Evolutionary conservation across 30 jellyfish, hydroid and myxozoan genomes (phyloP), one percentile per base, ranked within the genome.

Genomic region (Rhopilema esculentum): DNA sequence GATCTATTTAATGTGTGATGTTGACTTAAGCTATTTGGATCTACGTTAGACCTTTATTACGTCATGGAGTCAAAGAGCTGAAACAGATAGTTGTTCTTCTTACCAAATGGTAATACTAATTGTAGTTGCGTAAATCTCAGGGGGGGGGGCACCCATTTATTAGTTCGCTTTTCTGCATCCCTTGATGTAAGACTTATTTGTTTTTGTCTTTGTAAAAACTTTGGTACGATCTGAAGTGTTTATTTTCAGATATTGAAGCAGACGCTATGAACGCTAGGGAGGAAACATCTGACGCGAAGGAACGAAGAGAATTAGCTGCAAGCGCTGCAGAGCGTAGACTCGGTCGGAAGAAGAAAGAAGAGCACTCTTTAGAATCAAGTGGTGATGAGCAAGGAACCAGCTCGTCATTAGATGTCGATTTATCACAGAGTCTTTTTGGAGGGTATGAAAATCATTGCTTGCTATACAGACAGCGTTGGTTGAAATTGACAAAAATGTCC

Each of bases 251-350:
- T 22, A 8, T 32, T 24, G 90, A 65, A 64, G 84, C 57, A 73
- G 86, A 71, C 21, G 81, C 52, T 18, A 74, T 71, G 87, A 65
- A 73, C 2, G 62, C 67, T 8, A 84, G 88, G 18, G 31, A 77
- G 8, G 83, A 61, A 1, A 27, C 33, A 49, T 52, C 75, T 15
- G 96, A 87, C 8, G 30, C 64, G 21, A 27, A 49, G 27, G 28
- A 24, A 71, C 53, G 73, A 27, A 79, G 97, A 24, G 97, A 91
- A 32, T 27, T 91, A 62, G 50, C 75, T n/a, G 97, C 97, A 0
- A 68, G 88, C 33, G 97, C 97, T 20, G 97, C 97, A 31, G 97
- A 91, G 33, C 72, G 52, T 25, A 63, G 97, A 68, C 25, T 91
- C 28, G 71, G 80, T 26, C 49, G 26, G 49, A 65, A 33, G 75